phyloP scores from a whole-genome alignment of 2,797 vertebrate genomes.

The Muscicapa comitata region DNA sequence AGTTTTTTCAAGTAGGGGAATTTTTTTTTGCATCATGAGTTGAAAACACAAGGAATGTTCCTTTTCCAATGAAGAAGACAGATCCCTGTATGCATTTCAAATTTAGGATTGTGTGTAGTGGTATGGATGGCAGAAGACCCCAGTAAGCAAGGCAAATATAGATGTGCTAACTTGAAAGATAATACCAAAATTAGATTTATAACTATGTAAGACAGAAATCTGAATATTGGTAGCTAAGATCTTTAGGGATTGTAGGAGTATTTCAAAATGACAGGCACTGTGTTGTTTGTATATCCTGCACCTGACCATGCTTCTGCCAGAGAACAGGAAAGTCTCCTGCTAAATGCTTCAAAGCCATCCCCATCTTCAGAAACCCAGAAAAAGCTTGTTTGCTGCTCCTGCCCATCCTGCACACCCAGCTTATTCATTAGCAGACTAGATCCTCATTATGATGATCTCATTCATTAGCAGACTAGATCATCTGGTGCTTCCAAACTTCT shows the following conservation, averaged over 20 bases:
- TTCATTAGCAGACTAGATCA: conserved; percentile 40
- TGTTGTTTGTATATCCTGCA: background rate
- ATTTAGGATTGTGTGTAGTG: background rate
- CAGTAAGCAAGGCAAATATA: background rate
- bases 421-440: conserved; percentile 14
- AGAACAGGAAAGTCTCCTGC: background rate
- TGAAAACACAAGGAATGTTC: background rate
- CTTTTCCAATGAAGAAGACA: background rate
- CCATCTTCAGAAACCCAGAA: background rate
- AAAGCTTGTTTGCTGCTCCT: background rate
- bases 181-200: background rate
- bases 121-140: background rate
- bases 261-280: background rate
- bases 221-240: background rate
- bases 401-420: background rate
- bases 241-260: background rate
- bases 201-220: background rate
- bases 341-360: conserved; percentile 8
- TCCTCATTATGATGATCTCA: conserved; percentile 25
- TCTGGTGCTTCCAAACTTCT: conserved; percentile 15
- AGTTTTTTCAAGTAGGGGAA: background rate
- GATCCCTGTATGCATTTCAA: background rate
- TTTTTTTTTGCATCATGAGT: background rate
- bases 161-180: background rate
- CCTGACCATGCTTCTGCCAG: background rate